Conservation (phyloP, 2,797 vertebrate genomes). For the Huso huso region DNA sequence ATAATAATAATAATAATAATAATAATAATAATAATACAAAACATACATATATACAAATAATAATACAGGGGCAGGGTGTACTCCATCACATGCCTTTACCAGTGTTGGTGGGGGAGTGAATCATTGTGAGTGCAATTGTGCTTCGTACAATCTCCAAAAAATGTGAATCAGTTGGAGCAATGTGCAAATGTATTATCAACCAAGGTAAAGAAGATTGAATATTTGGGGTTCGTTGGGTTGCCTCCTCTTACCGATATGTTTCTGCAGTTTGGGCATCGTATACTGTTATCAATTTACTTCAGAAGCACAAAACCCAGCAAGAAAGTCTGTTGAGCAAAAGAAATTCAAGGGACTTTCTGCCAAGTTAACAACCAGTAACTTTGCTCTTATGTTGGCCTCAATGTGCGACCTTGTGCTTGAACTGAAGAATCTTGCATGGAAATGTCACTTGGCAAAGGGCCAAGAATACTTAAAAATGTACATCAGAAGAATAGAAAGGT, state of each 20-base stretch:
- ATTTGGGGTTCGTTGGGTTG: neutral
- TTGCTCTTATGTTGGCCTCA: neutral
- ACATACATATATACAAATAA: no score
- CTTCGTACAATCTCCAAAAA: neutral
- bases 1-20: no score
- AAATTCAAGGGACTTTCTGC: no score
- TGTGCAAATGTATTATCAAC: neutral
- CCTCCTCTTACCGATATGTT: neutral
- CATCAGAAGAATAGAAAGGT: neutral
- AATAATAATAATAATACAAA: no score
- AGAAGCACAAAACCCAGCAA: neutral
- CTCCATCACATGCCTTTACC: neutral
- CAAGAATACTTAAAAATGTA: neutral
- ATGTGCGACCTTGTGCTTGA: neutral
- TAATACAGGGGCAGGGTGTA: no score
- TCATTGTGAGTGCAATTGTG: neutral
- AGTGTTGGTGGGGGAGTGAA: neutral
- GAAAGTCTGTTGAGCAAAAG: neutral
- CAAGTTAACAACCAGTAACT: no score
- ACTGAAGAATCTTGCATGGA: neutral
- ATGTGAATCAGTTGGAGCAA: neutral
- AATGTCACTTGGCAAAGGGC: neutral
- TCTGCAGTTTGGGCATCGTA: neutral
- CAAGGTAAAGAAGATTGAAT: neutral
- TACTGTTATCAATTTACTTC: neutral